Conservation (phyloP, 2,113 vertebrate genomes). For the Gymnocephalus cernua region DNA sequence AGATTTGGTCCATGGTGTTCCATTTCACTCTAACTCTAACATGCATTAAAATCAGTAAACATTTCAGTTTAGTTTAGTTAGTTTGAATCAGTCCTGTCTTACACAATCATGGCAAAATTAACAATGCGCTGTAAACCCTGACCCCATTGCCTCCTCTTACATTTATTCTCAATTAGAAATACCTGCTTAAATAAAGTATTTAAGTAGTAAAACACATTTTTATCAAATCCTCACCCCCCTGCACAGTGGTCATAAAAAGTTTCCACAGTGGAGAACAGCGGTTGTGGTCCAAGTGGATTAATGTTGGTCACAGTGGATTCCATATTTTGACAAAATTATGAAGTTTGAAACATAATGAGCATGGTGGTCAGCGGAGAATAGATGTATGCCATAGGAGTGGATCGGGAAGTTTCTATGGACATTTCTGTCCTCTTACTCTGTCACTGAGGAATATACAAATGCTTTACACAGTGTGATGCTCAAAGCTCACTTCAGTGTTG, state of each 20-base stretch:
- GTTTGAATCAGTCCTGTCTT: neutral
- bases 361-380: neutral
- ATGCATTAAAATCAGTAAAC: no score
- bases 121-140: neutral
- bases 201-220: neutral
- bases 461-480: neutral
- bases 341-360: slow-evolving; percentile 27
- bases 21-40: no score
- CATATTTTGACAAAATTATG: slow-evolving; percentile 18
- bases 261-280: neutral
- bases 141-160: neutral
- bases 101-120: neutral
- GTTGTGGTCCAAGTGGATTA: slow-evolving; percentile 14
- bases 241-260: neutral
- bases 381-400: neutral
- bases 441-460: no score
- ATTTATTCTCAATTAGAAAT: neutral
- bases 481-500: neutral
- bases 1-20: no score
- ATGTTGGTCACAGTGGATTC: neutral
- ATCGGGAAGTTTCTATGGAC: no score
- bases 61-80: neutral
- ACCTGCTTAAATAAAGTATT: neutral
- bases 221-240: neutral
- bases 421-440: no score